Evolutionary conservation across 1,140 invertebrate genomes (phyloP), one percentile per base, ranked within the genome.

Genomic region (Caerostris darwini): DNA sequence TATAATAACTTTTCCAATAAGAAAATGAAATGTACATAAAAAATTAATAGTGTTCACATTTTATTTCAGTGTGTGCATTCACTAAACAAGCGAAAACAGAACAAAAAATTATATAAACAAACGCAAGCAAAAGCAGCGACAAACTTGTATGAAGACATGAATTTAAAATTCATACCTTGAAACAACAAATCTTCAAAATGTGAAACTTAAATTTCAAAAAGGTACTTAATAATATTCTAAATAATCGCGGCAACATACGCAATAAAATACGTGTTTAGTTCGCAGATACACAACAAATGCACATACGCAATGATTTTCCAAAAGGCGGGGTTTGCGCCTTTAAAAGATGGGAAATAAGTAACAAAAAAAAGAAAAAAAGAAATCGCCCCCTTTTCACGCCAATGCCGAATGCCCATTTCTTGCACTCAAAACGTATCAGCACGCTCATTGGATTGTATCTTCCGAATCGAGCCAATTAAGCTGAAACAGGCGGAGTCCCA

Each of bases 401-500:
- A 83, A 83, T 83, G 82, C 54, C 6, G n/a, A 57, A n/a, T 83
- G 5, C 34, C 57, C 56, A n/a, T n/a, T 83, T 3, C 54, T 57
- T 58, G 14, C 56, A 7, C 54, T 19, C 3, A 14, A 57, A 58
- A 83, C 17, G 53, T 10, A 56, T n/a, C 50, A 56, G 50, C 2
- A 19, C 86, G 86, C 86, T 34, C 59, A 88, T 88, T 88, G 86
- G 86, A 7, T 17, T 64, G 59, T 19, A 53, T 17, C 61, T 61
- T 6, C 8, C 12, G 58, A 61, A 34, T 57, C 34, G 58, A 88
- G 86, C 86, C 86, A 88, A 88, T 88, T 88, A 88, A 64, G 61
- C 50, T 88, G 86, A 54, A 88, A 88, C 61, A 50, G 86, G 86
- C 58, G 86, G 86, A 53, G 86, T 64, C 64, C 50, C 50, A n/a